Conservation (phyloP, 2,888 invertebrate genomes). For the Cryptus viduatorius region DNA sequence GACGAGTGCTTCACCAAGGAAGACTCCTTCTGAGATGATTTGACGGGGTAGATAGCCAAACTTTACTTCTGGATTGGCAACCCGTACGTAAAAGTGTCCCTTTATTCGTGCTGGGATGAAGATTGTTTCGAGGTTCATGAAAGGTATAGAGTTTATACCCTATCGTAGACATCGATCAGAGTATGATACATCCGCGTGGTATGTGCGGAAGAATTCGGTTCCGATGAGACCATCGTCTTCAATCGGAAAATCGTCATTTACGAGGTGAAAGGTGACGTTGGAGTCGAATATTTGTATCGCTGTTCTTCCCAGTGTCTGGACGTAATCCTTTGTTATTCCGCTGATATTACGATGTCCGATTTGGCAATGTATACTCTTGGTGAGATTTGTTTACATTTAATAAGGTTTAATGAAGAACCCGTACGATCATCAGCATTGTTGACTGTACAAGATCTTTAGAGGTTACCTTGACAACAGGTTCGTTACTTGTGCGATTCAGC, state of each 20-base stretch:
- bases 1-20: conserved; percentile 18
- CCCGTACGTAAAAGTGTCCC: conserved; percentile 36
- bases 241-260: conserved; percentile 47
- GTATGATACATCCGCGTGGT: conserved; percentile 44
- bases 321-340: too few species aligned
- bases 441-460: too few species aligned
- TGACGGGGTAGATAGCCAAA: conserved; percentile 56
- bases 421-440: too few species aligned
- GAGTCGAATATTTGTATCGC: too few species aligned
- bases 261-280: too few species aligned
- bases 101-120: conserved; percentile 42
- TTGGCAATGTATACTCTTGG: too few species aligned
- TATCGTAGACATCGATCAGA: conserved; percentile 44
- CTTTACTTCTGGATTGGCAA: conserved; percentile 50
- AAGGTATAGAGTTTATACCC: conserved; percentile 19
- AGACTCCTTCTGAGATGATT: conserved; percentile 30
- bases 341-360: too few species aligned
- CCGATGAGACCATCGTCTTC: conserved; percentile 56
- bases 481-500: too few species aligned
- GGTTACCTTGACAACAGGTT: too few species aligned
- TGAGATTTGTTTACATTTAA: too few species aligned
- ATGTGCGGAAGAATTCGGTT: conserved; percentile 30
- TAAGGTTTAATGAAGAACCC: too few species aligned
- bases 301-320: too few species aligned
- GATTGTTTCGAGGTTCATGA: conserved; percentile 45